Evolutionary conservation across 2,113 vertebrate species (phyloP), one percentile per base, ranked within the genome.

Genomic region (Pelecanus crispus): DNA sequence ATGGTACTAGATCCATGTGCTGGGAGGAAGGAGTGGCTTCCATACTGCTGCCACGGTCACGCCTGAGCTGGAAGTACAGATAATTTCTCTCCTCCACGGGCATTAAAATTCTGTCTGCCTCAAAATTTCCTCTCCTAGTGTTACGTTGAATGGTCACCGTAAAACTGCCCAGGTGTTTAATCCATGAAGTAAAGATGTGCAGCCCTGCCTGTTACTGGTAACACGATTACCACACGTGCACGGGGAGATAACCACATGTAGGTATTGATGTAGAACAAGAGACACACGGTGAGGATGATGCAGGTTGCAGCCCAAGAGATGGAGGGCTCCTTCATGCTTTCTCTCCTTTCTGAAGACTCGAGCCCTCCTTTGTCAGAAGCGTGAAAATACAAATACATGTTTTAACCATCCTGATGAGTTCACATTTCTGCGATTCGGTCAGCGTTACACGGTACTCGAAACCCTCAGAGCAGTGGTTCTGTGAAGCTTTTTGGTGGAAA

Each of bases 261-360:
- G 49, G 17, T 70, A 1, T 24, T 17, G 68, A 5, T 53, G 15
- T 73, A 31, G 32, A 52, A 55, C 21, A 28, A 47, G 70, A 49
- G 34, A 7, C 5, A 3, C 0, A 0, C 8, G 3, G 8, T 34
- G 63, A 61, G 38, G n/a, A 14, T 9, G 3, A 7, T 22, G 3
- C 31, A 58, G 70, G 8, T 67, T 21, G 3, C 5, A 3, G 36
- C 29, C 34, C 13, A 3, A 40, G 71, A 58, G 72, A 4, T 18
- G 44, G 26, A 36, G 47, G 7, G 8, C 44, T 90, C 15, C 40
- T 36, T 42, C 1, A 0, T 6, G 12, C 44, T 22, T 17, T 25
- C 34, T 36, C 24, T 50, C 17, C n/a, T 62, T 81, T 26, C 65
- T 36, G 73, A 62, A 70, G 42, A 20, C 34, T 61, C 0, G 0